Base-by-base conservation (phyloP, 2,113 vertebrate genomes). In the Aphelocoma coerulescens region DNA sequence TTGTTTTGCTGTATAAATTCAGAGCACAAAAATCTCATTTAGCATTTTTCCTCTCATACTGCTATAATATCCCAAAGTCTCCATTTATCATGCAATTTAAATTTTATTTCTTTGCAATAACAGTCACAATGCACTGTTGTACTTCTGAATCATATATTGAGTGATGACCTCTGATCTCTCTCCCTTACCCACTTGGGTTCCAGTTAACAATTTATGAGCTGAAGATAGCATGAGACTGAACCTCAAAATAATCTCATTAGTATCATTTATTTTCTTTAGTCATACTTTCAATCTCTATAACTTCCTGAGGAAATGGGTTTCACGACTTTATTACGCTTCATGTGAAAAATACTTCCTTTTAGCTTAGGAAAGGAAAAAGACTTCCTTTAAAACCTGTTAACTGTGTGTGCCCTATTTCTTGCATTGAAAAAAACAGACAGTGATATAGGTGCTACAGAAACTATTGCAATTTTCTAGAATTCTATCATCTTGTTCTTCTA, bases 191-290 rank as follows among this genome's bases (percentile, higher is more conserved):
- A 69, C 48, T 35, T 79, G 75, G n/a, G 37, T 91, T 83, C 32
- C 82, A 82, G 54, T 68, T 68, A 79, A 68, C 54, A 82, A 66
- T 76, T 95, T 90, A 90, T 32, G 8, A 93, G 58, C 22, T 80
- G n/a, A 62, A 94, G 82, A 88, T 57, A 94, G 63, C 54, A 78
- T 23, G 24, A 74, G 32, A 55, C 18, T 19, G 7, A 92, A 88
- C 10, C 51, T 92, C 85, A 73, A 91, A 91, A 75, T 65, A 88
- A 94, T 61, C 85, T 96, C 62, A 65, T 91, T 89, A 93, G 28
- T 49, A 75, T 8, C 3, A 65, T 79, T 95, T 95, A 68, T 93
- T 90, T 95, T 94, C 79, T 69, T 88, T 66, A 83, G 62, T 85
- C 46, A 73, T 80, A 80, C n/a, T 94, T 97, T 88, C 7, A 6